A percentile compares a stretch with the other conserved stretches of the same genome.
phyloP scores from a whole-genome alignment of 37 sponge, comb jelly and placozoan species.

The Spongia lamella region DNA sequence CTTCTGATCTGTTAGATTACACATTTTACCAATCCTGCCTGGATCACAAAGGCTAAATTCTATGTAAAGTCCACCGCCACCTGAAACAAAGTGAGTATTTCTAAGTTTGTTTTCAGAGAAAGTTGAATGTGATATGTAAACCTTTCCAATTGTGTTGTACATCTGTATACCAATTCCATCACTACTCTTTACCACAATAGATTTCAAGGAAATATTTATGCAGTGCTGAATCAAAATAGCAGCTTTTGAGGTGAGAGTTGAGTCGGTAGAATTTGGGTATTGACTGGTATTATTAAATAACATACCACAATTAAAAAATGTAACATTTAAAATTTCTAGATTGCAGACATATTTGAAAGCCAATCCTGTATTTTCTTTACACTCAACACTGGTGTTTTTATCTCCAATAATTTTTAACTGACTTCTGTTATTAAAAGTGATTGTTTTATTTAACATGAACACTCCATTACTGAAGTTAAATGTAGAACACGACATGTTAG shows the following conservation, averaged over 20 bases:
- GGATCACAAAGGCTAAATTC: slow-evolving; percentile 4
- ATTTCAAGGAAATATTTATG: neutral
- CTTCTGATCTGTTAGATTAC: neutral
- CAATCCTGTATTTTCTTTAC: neutral
- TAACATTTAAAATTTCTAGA: neutral
- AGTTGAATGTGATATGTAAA: neutral
- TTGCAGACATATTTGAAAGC: neutral
- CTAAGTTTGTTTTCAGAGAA: neutral
- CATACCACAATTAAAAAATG: slow-evolving; percentile 4
- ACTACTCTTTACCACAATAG: neutral
- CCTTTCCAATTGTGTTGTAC: slow-evolving; percentile 2
- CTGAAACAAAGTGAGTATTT: neutral
- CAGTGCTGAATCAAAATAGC: slow-evolving; percentile 12
- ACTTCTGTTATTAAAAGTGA: no score
- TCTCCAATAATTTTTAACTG: no score
- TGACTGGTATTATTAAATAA: neutral
- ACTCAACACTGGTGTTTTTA: no score
- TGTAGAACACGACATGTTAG: no score
- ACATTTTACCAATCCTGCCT: neutral
- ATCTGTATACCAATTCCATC: slow-evolving; percentile 11
- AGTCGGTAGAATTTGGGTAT: neutral
- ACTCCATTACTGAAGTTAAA: no score
- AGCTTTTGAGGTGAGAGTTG: neutral
- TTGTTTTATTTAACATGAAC: no score
- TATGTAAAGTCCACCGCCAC: slow-evolving; percentile 23